phyloP scores from a whole-genome alignment of 2,113 vertebrate species.

The Vulpes ferrilata region DNA sequence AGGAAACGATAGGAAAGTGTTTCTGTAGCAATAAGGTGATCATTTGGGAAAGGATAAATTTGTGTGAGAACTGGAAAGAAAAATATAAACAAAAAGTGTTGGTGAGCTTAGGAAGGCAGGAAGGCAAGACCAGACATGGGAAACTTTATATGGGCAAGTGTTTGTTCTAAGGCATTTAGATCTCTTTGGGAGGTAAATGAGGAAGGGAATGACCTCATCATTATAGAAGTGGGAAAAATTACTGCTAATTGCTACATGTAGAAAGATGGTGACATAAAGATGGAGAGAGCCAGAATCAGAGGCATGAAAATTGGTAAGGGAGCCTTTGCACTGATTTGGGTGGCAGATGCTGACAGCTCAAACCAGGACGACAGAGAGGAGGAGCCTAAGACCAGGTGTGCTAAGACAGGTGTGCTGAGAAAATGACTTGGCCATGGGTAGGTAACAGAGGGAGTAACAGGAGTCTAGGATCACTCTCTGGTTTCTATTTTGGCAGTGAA shows the following conservation, averaged over 20 bases:
- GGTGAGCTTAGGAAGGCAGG: background rate
- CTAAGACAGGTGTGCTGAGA: background rate
- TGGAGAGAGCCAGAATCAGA: background rate
- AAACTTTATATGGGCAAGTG: background rate
- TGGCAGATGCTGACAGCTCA: background rate
- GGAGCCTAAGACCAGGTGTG: background rate
- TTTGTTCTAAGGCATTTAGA: slow-evolving; percentile 18
- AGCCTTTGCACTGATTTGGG: background rate
- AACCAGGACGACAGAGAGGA: background rate
- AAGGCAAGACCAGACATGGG: background rate
- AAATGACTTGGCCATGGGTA: background rate
- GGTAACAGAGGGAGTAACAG: background rate
- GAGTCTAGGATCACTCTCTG: background rate
- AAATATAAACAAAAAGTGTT: background rate
- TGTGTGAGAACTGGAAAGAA: background rate
- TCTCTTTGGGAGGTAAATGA: background rate
- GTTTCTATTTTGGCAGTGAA: background rate
- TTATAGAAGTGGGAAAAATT: background rate
- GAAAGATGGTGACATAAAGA: background rate
- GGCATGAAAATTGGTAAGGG: background rate
- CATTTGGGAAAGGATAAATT: background rate
- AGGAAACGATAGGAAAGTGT: background rate
- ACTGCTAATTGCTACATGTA: background rate
- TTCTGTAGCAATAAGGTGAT: background rate
- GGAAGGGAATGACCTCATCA: background rate